Conservation (phyloP, 2,797 vertebrate genomes). For the Peromyscus aztecus region DNA sequence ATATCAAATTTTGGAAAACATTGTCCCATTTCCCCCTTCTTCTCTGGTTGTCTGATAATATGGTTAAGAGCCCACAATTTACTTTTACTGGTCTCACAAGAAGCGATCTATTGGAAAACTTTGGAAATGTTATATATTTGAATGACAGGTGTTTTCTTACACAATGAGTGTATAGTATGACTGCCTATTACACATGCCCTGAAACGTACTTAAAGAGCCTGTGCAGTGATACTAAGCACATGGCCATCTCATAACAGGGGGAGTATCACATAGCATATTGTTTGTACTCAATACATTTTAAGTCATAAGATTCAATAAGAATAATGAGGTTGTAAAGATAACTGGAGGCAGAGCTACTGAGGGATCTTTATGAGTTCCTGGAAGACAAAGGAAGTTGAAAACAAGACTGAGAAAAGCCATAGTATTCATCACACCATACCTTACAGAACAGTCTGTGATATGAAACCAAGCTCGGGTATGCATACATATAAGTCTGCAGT, state of each 20-base stretch:
- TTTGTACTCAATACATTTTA: conserved; percentile 68
- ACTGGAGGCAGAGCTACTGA: background rate
- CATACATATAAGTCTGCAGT: background rate
- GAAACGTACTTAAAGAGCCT: background rate
- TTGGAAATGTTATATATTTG: background rate
- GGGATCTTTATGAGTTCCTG: background rate
- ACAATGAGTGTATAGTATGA: background rate
- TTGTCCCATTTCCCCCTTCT: background rate
- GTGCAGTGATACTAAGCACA: background rate
- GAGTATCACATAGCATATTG: conserved; percentile 39
- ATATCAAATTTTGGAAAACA: background rate
- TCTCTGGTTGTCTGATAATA: background rate
- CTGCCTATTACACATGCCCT: background rate
- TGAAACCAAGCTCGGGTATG: background rate
- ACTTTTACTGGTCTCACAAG: background rate
- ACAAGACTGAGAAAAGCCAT: background rate
- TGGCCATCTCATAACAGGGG: background rate
- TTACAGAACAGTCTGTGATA: conserved; percentile 45
- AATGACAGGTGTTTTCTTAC: background rate
- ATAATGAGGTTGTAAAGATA: conserved; percentile 69
- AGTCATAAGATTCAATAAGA: conserved; percentile 53
- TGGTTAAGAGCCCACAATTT: background rate
- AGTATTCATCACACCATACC: background rate
- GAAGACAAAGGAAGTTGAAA: background rate
- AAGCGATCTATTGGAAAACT: background rate